These are phyloP conservation scores for Phragmatobia fuliginosa DNA, from an alignment of 2,888 invertebrate genomes.

Conservation along the genomic window DNA sequence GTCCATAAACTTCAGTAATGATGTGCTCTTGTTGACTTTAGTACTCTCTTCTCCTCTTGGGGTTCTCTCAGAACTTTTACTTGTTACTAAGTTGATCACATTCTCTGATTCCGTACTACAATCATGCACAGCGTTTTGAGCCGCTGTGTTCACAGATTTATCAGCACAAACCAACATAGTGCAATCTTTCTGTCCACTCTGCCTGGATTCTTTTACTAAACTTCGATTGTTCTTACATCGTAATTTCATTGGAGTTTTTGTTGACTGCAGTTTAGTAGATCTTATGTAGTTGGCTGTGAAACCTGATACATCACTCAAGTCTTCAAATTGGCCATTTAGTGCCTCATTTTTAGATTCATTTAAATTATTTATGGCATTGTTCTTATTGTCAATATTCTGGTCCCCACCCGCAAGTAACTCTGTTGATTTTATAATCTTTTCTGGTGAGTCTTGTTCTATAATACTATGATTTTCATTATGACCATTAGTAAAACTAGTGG, in stretches of 20 bases:
- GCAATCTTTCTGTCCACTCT: conserved; percentile 51
- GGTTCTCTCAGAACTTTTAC: conserved; percentile 59
- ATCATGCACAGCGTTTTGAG: conserved; percentile 57
- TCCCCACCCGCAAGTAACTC: conserved; percentile 53
- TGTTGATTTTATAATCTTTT: conserved; percentile 45
- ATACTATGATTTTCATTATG: conserved; percentile 47
- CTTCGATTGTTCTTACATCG: conserved; percentile 67
- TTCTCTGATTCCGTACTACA: conserved; percentile 78
- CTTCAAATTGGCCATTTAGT: conserved; percentile 75
- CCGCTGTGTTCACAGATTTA: conserved; percentile 67
- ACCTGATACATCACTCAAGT: conserved; percentile 81
- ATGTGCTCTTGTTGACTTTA: conserved; percentile 68
- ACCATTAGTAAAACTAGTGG: conserved; percentile 57
- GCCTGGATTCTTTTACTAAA: conserved; percentile 65
- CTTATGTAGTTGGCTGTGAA: conserved; percentile 83
- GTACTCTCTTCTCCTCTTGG: conserved; percentile 5
- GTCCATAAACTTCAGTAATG: conserved; percentile 72
- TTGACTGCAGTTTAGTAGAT: conserved; percentile 76
- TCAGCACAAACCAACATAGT: conserved; percentile 70
- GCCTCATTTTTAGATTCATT: conserved; percentile 50
- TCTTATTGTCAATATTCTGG: conserved; percentile 50
- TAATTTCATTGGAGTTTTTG: conserved; percentile 68
- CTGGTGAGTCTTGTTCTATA: conserved; percentile 39
- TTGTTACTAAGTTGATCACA: conserved; percentile 70
- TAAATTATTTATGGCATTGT: conserved; percentile 33